Evolutionary conservation across 2,797 vertebrate genomes (phyloP).

Genomic region (Spinus pinus): DNA sequence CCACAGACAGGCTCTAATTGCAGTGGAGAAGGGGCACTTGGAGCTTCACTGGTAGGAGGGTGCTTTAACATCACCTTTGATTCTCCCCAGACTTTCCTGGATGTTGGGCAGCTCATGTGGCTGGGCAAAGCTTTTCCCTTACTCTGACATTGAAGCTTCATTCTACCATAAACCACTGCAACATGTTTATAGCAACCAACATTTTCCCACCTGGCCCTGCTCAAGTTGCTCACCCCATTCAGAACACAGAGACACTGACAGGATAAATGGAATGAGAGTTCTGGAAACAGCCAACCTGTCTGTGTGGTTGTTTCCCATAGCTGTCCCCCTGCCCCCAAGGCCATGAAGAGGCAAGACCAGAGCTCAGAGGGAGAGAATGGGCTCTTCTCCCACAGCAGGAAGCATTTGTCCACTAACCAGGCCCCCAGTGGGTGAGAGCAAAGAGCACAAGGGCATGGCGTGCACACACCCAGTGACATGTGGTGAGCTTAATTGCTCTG

Average conservation of each 20-base stretch:
- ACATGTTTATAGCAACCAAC: neutral
- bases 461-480: neutral
- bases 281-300: neutral
- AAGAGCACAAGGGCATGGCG: accelerated
- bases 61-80: accelerated
- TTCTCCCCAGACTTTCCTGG: neutral
- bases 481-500: neutral
- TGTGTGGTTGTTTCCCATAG: accelerated
- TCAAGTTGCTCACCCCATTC: neutral
- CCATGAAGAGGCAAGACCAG: neutral
- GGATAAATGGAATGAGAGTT: neutral
- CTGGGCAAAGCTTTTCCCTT: neutral
- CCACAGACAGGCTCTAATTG: neutral
- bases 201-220: neutral
- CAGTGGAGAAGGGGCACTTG: neutral
- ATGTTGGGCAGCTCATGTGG: neutral
- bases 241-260: neutral
- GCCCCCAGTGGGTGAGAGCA: accelerated
- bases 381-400: accelerated
- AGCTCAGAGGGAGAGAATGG: accelerated
- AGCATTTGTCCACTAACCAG: neutral
- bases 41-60: neutral
- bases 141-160: neutral
- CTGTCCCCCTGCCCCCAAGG: accelerated
- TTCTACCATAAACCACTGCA: neutral